Evolutionary conservation across 2,888 invertebrate genomes (phyloP), one percentile per base, ranked within the genome.

Genomic region (Nowickia ferox): DNA sequence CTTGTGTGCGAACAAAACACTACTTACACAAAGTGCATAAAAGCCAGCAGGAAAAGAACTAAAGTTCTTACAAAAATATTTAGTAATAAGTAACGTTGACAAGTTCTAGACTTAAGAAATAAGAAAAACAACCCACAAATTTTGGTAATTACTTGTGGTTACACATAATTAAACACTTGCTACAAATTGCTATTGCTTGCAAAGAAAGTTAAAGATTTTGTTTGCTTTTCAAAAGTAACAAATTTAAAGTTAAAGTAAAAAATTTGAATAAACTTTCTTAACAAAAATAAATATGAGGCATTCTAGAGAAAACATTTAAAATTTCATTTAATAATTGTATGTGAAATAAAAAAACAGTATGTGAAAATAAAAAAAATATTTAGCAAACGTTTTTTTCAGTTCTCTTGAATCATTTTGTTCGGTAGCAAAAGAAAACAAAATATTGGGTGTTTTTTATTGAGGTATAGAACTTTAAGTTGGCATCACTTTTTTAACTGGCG

Each of bases 21-120:
- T 53, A 17, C 48, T 51, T 38, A 51, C 22, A 40, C 19, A 51
- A 17, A 30, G 5, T 30, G 6, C 8, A 61, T n/a, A 17, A 53
- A 17, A 40, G 48, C 19, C 15, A 38, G 1, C 6, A 46, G n/a
- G 22, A 38, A 5, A 19, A 48, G 4, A 40, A 5, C 19, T 17
- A 11, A 9, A 55, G 17, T 17, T 46, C 38, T n/a, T 19, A 38
- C 19, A 55, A 15, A 19, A 55, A 57, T 44, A 30, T 30, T 30
- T 30, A 59, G 44, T 17, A 59, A 59, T 76, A 77, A 77, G 77
- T 68, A 77, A 77, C 46, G 77, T 77, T 77, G 77, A 77, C 76
- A 77, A 68, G n/a, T 59, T 19, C 38, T 48, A 68, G 68, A 48
- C 66, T 77, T 38, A 46, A 77, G 40, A 19, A 40, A 65, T 13